Evolutionary conservation across 2,888 invertebrate species (phyloP).

Genomic region (Biston stratarius): DNA sequence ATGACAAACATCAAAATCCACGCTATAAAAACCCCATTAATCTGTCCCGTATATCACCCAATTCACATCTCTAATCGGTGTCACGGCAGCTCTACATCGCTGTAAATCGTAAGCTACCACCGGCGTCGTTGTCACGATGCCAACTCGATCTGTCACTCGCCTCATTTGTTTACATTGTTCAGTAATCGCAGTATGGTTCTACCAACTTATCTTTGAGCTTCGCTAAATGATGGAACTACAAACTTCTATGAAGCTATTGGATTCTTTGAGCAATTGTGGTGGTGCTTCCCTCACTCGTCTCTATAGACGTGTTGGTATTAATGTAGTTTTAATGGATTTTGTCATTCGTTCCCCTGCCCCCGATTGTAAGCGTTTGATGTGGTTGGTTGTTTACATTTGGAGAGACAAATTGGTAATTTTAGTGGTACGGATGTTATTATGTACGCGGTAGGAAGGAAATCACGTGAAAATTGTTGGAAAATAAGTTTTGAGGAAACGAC

Average conservation of each 20-base stretch:
- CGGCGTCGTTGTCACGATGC: conserved; percentile 74
- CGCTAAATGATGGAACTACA: background rate
- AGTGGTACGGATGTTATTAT: conserved; percentile 45
- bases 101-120: conserved; percentile 39
- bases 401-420: conserved; percentile 69
- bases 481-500: conserved; percentile 23
- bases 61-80: conserved; percentile 30
- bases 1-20: background rate
- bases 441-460: conserved; percentile 32
- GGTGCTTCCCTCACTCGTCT: background rate
- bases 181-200: conserved; percentile 67
- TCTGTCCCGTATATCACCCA: conserved; percentile 22
- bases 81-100: conserved; percentile 18
- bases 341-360: conserved; percentile 71
- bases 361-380: conserved; percentile 70
- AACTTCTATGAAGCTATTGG: background rate
- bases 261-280: background rate
- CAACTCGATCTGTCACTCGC: conserved; percentile 81
- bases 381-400: conserved; percentile 69
- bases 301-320: background rate
- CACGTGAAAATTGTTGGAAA: conserved; percentile 22
- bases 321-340: conserved; percentile 80
- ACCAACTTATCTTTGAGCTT: background rate
- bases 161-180: conserved; percentile 85
- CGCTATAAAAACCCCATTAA: conserved; percentile 17